Conservation (phyloP, 2,888 invertebrate genomes). For the Nemapogon koenigi region DNA sequence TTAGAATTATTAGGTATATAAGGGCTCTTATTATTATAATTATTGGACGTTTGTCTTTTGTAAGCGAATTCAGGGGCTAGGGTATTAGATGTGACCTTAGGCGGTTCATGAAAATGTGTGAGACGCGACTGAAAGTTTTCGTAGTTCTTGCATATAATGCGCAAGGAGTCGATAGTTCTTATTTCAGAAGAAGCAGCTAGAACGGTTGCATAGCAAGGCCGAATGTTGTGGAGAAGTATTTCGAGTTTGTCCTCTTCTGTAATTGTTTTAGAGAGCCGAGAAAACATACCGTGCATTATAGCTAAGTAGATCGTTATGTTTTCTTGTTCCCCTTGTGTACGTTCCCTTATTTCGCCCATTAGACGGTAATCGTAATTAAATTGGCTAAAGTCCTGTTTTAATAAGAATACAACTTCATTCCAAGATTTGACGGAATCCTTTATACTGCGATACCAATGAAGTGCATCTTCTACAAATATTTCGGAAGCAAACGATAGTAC, state of each 20-base stretch:
- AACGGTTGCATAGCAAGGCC: conserved; percentile 8
- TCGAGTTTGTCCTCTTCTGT: conserved; percentile 18
- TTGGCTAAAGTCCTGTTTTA: no score
- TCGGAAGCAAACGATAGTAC: no score
- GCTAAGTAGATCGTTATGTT: no score
- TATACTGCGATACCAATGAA: no score
- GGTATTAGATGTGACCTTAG: background rate
- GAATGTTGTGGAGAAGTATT: conserved; percentile 15
- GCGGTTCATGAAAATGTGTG: background rate
- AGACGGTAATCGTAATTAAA: no score
- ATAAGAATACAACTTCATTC: no score
- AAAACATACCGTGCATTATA: conserved; percentile 19
- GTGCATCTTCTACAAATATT: no score
- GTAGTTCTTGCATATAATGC: background rate
- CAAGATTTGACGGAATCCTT: no score
- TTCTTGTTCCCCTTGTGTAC: no score
- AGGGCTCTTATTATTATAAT: background rate
- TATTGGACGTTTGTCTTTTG: background rate
- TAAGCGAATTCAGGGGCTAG: background rate
- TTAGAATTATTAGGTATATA: background rate
- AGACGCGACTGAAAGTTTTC: background rate
- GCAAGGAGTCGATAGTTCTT: no score
- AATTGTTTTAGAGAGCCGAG: conserved; percentile 13
- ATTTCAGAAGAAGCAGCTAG: no score
- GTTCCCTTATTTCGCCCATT: no score